A percentile compares a stretch with the other conserved stretches of the same genome.
Evolutionary conservation across 2,113 vertebrate species (phyloP).

Genomic region (Morone chrysops): DNA sequence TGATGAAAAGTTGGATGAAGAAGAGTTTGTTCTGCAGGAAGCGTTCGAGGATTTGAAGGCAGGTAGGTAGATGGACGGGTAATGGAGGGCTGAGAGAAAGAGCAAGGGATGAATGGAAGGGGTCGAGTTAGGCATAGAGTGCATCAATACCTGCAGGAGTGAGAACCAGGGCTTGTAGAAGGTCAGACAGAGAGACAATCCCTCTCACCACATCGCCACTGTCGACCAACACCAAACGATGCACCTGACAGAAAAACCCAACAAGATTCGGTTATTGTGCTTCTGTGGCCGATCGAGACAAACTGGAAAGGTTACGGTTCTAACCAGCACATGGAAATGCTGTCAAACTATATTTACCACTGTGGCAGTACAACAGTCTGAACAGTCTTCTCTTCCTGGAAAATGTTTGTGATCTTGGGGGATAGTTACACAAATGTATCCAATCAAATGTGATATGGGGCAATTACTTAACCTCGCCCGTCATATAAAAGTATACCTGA

Average conservation of each 20-base stretch:
- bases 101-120: conserved; percentile 25
- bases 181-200: conserved; percentile 96
- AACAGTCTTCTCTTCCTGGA: too few relatives aligned
- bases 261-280: not conserved
- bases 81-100: conserved; percentile 9
- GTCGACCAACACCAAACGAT: conserved; percentile 95
- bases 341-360: not conserved
- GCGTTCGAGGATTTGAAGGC: conserved; percentile 21
- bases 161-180: conserved; percentile 96
- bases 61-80: not conserved
- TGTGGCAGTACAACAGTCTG: not conserved
- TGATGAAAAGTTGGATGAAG: conserved; percentile 1
- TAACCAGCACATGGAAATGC: not conserved
- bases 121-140: conserved; percentile 87
- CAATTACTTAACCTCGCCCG: too few relatives aligned
- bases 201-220: conserved; percentile 88
- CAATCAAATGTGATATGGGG: not conserved
- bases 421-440: too few relatives aligned
- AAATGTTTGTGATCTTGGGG: too few relatives aligned
- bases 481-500: too few relatives aligned
- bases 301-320: not conserved
- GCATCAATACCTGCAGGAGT: conserved; percentile 96
- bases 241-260: conserved; percentile 86
- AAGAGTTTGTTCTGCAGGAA: not conserved
- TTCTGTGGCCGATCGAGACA: too few relatives aligned